Conservation (phyloP, 2,888 invertebrate genomes). For the Dynastes grantii region DNA sequence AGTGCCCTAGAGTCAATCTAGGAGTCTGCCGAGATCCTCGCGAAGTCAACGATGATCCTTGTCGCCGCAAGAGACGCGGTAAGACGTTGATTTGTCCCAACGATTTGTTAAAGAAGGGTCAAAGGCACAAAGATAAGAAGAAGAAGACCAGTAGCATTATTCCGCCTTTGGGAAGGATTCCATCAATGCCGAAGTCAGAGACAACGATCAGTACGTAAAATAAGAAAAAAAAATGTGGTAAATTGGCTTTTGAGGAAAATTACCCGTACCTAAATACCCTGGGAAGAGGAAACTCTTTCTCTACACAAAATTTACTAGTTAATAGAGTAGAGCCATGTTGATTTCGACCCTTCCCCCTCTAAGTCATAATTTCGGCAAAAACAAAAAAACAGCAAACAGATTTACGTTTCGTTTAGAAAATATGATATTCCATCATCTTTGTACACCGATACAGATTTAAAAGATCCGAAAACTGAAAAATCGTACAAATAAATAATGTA, state of each 20-base stretch:
- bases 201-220: neutral
- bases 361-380: neutral
- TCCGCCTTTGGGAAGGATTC: neutral
- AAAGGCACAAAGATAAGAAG: conserved; percentile 51
- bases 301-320: neutral
- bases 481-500: conserved; percentile 23
- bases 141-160: conserved; percentile 25
- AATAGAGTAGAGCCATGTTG: conserved; percentile 7
- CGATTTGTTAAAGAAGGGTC: conserved; percentile 64
- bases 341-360: neutral
- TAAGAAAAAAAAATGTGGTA: neutral
- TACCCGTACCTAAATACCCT: too few species aligned
- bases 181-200: neutral
- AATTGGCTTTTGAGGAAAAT: too few species aligned
- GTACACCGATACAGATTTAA: neutral
- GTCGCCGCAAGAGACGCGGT: conserved; percentile 63
- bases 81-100: conserved; percentile 66
- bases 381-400: neutral
- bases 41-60: conserved; percentile 53
- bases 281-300: neutral
- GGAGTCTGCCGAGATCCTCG: conserved; percentile 48
- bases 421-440: neutral
- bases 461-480: neutral
- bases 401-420: neutral
- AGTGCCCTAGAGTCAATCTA: conserved; percentile 53